These are phyloP conservation scores for Colletes gigas DNA, from an alignment of 1,140 invertebrate genomes.

Conservation along the genomic window DNA sequence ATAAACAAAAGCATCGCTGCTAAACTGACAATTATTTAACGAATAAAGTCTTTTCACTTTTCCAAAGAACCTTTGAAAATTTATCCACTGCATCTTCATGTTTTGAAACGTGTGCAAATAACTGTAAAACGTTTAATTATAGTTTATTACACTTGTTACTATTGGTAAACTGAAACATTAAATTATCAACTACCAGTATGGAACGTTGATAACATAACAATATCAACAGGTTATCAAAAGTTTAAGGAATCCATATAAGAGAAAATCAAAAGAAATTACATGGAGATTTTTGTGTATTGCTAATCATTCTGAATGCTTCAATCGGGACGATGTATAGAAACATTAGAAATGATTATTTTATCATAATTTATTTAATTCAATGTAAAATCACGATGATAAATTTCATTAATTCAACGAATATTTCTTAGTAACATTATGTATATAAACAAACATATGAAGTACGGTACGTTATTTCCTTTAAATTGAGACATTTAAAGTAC, in stretches of 20 bases:
- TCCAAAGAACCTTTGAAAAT: background rate
- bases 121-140: background rate
- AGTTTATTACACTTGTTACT: background rate
- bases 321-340: background rate
- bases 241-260: background rate
- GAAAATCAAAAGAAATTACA: background rate
- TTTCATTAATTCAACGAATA: background rate
- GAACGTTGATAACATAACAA: background rate
- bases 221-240: slow-evolving; percentile 11
- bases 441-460: too few relatives aligned
- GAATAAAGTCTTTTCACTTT: background rate
- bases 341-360: background rate
- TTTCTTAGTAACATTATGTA: too few relatives aligned
- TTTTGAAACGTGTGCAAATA: background rate
- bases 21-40: slow-evolving; percentile 14
- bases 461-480: too few relatives aligned
- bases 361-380: background rate
- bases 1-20: slow-evolving; percentile 49
- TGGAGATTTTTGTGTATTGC: background rate
- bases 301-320: background rate
- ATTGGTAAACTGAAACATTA: background rate
- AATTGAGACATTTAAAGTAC: too few relatives aligned
- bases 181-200: background rate
- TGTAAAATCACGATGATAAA: background rate
- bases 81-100: slow-evolving; percentile 26